These are phyloP conservation scores for Aphidius gifuensis DNA, from an alignment of 1,140 invertebrate genomes.

Conservation along the genomic window DNA sequence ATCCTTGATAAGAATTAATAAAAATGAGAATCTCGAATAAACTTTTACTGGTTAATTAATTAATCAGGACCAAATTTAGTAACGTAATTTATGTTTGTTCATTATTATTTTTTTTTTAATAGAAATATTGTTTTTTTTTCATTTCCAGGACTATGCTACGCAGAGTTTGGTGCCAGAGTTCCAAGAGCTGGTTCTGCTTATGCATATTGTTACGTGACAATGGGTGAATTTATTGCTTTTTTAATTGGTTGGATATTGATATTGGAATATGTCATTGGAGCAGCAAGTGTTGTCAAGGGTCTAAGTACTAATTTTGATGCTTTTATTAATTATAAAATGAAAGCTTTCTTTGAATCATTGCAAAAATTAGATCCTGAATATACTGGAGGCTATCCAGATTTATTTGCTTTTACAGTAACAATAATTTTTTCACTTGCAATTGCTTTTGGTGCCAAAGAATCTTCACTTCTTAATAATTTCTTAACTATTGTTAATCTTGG, in stretches of 20 bases:
- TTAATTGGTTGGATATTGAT: conserved; percentile 87
- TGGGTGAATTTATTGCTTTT: conserved; percentile 79
- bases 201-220: conserved; percentile 83
- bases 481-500: conserved; percentile 84
- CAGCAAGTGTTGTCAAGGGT: conserved; percentile 87
- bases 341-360: conserved; percentile 55
- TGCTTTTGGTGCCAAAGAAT: conserved; percentile 82
- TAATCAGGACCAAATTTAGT: no score
- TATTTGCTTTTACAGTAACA: conserved; percentile 72
- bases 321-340: conserved; percentile 72
- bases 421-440: conserved; percentile 67
- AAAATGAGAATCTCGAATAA: no score
- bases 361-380: conserved; percentile 70
- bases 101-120: no score
- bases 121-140: no score
- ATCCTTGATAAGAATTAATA: no score
- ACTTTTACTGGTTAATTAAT: no score
- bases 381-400: conserved; percentile 74
- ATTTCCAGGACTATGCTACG: conserved; percentile 68
- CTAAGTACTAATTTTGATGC: conserved; percentile 86
- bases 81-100: no score
- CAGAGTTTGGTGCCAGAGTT: conserved; percentile 84
- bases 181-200: conserved; percentile 85
- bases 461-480: conserved; percentile 83
- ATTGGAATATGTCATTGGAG: conserved; percentile 85